Base-by-base conservation (phyloP, 2,113 vertebrate species). In the Terrapene triunguis region DNA sequence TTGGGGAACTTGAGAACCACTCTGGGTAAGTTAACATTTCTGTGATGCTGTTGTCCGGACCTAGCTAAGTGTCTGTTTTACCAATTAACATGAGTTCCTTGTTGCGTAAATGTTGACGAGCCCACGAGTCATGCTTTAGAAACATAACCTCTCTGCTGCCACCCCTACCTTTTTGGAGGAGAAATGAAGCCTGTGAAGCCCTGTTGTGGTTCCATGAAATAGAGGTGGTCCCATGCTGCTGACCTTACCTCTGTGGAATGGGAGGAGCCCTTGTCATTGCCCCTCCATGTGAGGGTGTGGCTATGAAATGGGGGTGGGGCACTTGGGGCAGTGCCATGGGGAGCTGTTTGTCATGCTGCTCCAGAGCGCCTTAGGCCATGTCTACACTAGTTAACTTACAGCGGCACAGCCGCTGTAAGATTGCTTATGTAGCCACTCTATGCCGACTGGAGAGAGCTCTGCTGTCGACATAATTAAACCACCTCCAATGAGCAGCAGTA, bases 291-390 rank as follows among this genome's bases (percentile, higher is more conserved):
- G 65, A n/a, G 65, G 35, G 8, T 69, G 17, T 69, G 17, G 35
- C 35, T 69, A 69, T 10, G n/a, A 17, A 38, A 10, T 38, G n/a
- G 65, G n/a, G 19, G n/a, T 38, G 19, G 16, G 32, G 29, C 6
- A 65, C 6, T 65, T 17, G 62, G 62, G 32, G 6, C 65, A 72
- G 9, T 72, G 35, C 8, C 17, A 72, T 72, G n/a, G 35, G 17
- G 35, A 17, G 4, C 65, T 72, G 35, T 38, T 19, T 38, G n/a
- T 22, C 35, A 1, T 17, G 29, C 59, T 0, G 0, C 21, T 53
- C 25, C 94, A 89, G 90, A 92, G n/a, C 78, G 65, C n/a, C 65
- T 59, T 59, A 29, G 27, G 27, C 27, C 12, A 59, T 6, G 25
- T 29, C 27, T 29, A 59, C 27, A 13, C 57, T 59, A 29, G 12